Conservation (phyloP, 2,888 invertebrate species). For the Calliphora vomitoria region DNA sequence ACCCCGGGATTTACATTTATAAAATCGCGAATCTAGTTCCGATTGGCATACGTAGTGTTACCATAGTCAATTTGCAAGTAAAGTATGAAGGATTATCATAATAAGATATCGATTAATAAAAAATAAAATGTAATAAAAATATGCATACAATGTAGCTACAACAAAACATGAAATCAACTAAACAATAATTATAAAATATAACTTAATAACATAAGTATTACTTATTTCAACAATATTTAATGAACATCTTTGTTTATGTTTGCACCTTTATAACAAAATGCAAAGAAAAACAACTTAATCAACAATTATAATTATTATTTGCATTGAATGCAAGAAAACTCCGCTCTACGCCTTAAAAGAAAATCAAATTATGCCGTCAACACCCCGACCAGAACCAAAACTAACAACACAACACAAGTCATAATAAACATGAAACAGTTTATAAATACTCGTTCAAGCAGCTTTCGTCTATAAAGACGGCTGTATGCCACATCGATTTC, state of each 20-base stretch:
- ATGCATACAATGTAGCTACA: background rate
- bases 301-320: conserved; percentile 26
- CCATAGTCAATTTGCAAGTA: too few species aligned
- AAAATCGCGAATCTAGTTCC: too few species aligned
- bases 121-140: too few species aligned
- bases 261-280: conserved; percentile 33
- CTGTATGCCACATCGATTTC: conserved; percentile 7
- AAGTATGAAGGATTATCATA: too few species aligned
- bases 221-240: conserved; percentile 49
- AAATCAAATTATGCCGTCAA: conserved; percentile 54
- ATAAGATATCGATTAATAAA: too few species aligned
- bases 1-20: too few species aligned
- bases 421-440: conserved; percentile 34
- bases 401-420: conserved; percentile 6
- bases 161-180: background rate
- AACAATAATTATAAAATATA: conserved; percentile 24
- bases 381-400: conserved; percentile 24
- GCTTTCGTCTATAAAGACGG: background rate
- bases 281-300: conserved; percentile 41
- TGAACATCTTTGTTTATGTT: conserved; percentile 62
- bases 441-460: conserved; percentile 12
- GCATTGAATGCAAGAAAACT: conserved; percentile 33
- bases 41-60: too few species aligned
- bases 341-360: conserved; percentile 2
- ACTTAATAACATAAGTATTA: conserved; percentile 54